These are phyloP conservation scores for Melitaea athalia DNA, from an alignment of 2,888 invertebrate genomes.

Conservation along the genomic window DNA sequence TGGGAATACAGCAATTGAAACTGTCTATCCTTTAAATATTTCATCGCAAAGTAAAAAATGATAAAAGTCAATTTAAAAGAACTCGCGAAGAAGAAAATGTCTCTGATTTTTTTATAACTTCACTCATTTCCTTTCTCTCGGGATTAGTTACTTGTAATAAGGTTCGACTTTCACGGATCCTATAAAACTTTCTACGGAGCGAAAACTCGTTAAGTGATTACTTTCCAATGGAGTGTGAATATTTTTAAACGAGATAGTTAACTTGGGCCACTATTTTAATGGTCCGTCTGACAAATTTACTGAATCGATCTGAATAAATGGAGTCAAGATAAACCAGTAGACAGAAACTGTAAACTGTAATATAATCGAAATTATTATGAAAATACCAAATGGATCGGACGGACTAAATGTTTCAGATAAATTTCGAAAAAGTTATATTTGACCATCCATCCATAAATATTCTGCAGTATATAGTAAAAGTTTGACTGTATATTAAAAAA, in stretches of 20 bases:
- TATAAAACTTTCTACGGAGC: slow-evolving; percentile 54
- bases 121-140: slow-evolving; percentile 38
- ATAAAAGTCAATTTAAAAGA: slow-evolving; percentile 9
- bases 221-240: slow-evolving; percentile 59
- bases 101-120: slow-evolving; percentile 35
- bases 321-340: not conserved
- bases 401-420: too few relatives aligned
- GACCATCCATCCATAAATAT: not conserved
- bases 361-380: too few relatives aligned
- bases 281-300: not conserved
- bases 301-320: not conserved
- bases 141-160: slow-evolving; percentile 42
- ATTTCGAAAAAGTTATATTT: too few relatives aligned
- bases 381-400: too few relatives aligned
- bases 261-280: not conserved
- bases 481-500: too few relatives aligned
- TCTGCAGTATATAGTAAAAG: not conserved
- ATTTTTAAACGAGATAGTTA: slow-evolving; percentile 28
- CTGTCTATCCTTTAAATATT: not conserved
- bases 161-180: slow-evolving; percentile 38
- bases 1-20: not conserved
- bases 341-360: not conserved
- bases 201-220: slow-evolving; percentile 58
- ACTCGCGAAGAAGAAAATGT: slow-evolving; percentile 9
- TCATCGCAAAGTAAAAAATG: not conserved